These are phyloP conservation scores for Drosophila baimaii DNA, from an alignment of 1,140 invertebrate genomes.

Conservation along the genomic window DNA sequence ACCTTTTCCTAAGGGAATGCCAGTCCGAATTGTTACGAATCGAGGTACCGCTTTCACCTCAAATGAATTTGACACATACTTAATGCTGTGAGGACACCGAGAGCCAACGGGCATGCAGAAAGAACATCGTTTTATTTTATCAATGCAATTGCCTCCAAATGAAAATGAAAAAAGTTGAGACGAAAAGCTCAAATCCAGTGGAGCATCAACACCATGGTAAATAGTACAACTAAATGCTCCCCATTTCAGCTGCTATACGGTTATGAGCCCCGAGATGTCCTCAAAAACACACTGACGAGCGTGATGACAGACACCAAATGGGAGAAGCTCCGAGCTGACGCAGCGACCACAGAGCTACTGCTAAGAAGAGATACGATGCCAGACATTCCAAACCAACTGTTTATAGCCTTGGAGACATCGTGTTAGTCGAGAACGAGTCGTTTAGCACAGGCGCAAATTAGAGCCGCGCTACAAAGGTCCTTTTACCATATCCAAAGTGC, in stretches of 20 bases:
- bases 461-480: too few species aligned
- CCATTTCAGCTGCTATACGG: neutral
- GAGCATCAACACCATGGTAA: neutral
- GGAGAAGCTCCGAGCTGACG: too few species aligned
- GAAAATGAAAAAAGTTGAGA: neutral
- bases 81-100: conserved; percentile 7
- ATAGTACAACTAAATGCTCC: conserved; percentile 1
- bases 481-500: too few species aligned
- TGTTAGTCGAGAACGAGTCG: too few species aligned
- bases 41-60: conserved; percentile 3
- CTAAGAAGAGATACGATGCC: too few species aligned
- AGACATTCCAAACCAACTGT: too few species aligned
- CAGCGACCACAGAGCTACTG: too few species aligned
- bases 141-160: neutral
- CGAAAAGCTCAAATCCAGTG: too few species aligned
- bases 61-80: conserved; percentile 13
- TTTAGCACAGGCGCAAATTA: too few species aligned
- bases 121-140: neutral
- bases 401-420: too few species aligned
- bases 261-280: neutral
- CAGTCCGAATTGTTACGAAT: conserved; percentile 9
- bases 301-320: neutral
- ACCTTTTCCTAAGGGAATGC: neutral
- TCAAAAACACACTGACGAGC: neutral
- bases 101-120: conserved; percentile 14